A percentile compares a stretch with the other conserved stretches of the same genome.
phyloP scores from a whole-genome alignment of 2,113 vertebrate species.

The Epinephelus moara region DNA sequence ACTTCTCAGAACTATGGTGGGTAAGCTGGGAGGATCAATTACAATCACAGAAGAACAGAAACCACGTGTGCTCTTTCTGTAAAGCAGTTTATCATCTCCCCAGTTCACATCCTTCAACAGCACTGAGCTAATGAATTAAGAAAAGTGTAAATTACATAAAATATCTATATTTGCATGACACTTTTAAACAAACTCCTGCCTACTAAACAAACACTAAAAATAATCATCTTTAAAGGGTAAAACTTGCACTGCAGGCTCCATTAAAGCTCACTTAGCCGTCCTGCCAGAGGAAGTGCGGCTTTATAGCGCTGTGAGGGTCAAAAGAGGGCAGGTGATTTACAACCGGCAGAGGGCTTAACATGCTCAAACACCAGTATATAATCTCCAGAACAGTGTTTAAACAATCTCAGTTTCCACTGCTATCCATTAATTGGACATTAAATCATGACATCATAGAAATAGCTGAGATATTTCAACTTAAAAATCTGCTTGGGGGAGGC shows the following conservation, averaged over 20 bases:
- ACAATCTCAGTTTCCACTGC: conserved; percentile 60
- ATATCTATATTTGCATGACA: neutral
- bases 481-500: conserved; percentile 50
- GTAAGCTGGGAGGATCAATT: neutral
- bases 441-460: conserved; percentile 81
- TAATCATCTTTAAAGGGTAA: conserved; percentile 17
- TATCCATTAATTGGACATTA: conserved; percentile 75
- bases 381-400: conserved; percentile 58
- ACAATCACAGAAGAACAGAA: neutral
- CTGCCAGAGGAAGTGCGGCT: conserved; percentile 49
- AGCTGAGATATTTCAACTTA: conserved; percentile 66
- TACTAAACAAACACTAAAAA: conserved; percentile 38
- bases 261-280: conserved; percentile 55
- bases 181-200: neutral
- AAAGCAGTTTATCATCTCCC: neutral
- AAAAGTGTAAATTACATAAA: neutral
- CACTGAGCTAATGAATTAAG: neutral
- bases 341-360: conserved; percentile 56
- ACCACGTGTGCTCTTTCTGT: neutral
- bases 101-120: neutral
- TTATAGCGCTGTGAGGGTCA: conserved; percentile 66
- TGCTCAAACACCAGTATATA: conserved; percentile 72
- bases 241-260: conserved; percentile 42
- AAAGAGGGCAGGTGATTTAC: conserved; percentile 73
- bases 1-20: neutral